Evolutionary conservation across 1,140 invertebrate species (phyloP).

Genomic region (Drosophila oshimai): DNA sequence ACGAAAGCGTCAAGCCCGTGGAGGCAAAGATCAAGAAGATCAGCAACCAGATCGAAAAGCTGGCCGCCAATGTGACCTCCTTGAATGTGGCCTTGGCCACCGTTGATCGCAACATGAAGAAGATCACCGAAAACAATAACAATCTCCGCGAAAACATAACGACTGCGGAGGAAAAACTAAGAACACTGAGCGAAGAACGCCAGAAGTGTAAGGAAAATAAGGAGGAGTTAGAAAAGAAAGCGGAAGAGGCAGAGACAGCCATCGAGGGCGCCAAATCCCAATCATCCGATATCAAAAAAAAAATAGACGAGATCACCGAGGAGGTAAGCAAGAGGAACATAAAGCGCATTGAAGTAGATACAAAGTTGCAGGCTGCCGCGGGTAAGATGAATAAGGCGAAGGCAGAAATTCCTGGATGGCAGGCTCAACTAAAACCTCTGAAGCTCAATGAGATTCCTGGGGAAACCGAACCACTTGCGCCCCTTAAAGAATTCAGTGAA

Average conservation of each 20-base stretch:
- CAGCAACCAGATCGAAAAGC: constrained; percentile 88
- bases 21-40: constrained; percentile 89
- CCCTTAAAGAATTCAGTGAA: constrained; percentile 85
- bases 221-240: constrained; percentile 84
- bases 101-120: constrained; percentile 90
- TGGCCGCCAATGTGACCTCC: constrained; percentile 88
- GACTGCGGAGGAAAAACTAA: constrained; percentile 85
- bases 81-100: constrained; percentile 93
- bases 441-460: constrained; percentile 88
- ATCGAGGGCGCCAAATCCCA: constrained; percentile 84
- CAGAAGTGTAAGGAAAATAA: constrained; percentile 85
- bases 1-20: constrained; percentile 87
- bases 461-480: constrained; percentile 82
- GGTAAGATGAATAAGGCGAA: constrained; percentile 87
- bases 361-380: constrained; percentile 87
- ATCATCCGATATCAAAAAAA: constrained; percentile 85
- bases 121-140: constrained; percentile 88
- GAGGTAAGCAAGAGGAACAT: constrained; percentile 86
- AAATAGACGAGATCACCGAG: constrained; percentile 85
- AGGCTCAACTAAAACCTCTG: constrained; percentile 85
- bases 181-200: constrained; percentile 85
- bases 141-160: constrained; percentile 89
- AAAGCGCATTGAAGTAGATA: constrained; percentile 89
- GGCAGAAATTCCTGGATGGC: constrained; percentile 84
- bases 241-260: constrained; percentile 84